Base-by-base conservation (phyloP, 2,888 invertebrate species). In the Graphium colonna region DNA sequence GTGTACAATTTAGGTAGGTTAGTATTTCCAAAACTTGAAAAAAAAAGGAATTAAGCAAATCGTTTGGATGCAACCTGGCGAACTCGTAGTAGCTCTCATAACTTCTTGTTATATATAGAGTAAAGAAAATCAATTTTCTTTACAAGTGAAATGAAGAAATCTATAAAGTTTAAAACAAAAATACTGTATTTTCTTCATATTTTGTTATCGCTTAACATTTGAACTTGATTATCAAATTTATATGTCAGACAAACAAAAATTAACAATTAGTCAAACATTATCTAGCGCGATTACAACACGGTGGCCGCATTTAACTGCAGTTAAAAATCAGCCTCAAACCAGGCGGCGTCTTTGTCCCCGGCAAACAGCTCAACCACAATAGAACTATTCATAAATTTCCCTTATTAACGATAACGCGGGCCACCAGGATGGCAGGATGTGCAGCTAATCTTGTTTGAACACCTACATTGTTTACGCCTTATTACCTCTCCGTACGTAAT, bases 381-480 rank as follows among this genome's bases (percentile, higher is more conserved):
- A 65, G 65, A 57, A 67, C 68, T 73, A 68, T 83, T 84, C 85
- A 84, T 86, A 84, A 80, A 82, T 82, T 77, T 81, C 71, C 74
- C 71, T 71, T 74, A 74, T 75, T 68, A 60, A 59, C 76, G 86
- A 87, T 88, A 86, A 87, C 73, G 65, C 58, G 82, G 86, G 69
- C 87, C 88, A 88, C 88, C 88, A 75, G 78, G 80, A 79, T 65
- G 65, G 84, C 88, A 88, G 88, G 88, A 88, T 82, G 86, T 78
- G 73, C 63, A 64, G 71, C 71, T 87, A 87, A 87, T 87, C 86
- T 80, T 84, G 81, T 83, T 79, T 82, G 64, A 70, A 70, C 69
- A 71, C 65, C 65, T 67, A 68, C 67, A 67, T 69, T 74, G 65
- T 65, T 75, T 77, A 64, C 67, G 64, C 70, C 71, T 76, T 72